phyloP scores from a whole-genome alignment of 2,888 invertebrate genomes.

The Gisinianus flammeolus region DNA sequence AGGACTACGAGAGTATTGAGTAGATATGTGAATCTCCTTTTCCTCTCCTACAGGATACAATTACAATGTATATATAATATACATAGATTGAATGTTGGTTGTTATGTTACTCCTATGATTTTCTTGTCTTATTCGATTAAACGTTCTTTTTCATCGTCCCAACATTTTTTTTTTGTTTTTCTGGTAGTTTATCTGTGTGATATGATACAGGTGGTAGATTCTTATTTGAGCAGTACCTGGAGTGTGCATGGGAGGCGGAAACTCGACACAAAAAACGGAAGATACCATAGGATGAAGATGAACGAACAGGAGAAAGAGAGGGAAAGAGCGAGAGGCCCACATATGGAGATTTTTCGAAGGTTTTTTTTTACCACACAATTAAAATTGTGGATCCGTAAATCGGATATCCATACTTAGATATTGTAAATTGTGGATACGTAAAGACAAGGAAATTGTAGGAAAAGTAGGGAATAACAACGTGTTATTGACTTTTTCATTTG shows the following conservation, averaged over 20 bases:
- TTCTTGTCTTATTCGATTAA: conserved; percentile 35
- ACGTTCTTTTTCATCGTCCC: conserved; percentile 23
- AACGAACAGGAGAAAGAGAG: background rate
- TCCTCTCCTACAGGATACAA: too few relatives aligned
- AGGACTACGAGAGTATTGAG: too few relatives aligned
- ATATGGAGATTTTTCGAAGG: background rate
- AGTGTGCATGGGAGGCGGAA: background rate
- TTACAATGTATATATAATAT: too few relatives aligned
- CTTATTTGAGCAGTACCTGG: conserved; percentile 6
- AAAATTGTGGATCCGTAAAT: too few relatives aligned
- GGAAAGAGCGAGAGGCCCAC: background rate
- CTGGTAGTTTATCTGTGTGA: background rate
- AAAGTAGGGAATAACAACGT: too few relatives aligned
- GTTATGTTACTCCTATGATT: conserved; percentile 10
- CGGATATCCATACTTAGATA: too few relatives aligned
- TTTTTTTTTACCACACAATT: background rate
- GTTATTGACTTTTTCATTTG: too few relatives aligned
- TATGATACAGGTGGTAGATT: background rate
- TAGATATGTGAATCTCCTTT: too few relatives aligned
- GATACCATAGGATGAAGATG: background rate
- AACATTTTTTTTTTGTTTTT: background rate
- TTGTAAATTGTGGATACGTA: too few relatives aligned
- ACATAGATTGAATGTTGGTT: too few relatives aligned
- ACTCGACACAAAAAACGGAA: background rate
- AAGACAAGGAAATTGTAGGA: too few relatives aligned